Conservation (phyloP, 2,888 invertebrate genomes). For the Ormyrus labotus region DNA sequence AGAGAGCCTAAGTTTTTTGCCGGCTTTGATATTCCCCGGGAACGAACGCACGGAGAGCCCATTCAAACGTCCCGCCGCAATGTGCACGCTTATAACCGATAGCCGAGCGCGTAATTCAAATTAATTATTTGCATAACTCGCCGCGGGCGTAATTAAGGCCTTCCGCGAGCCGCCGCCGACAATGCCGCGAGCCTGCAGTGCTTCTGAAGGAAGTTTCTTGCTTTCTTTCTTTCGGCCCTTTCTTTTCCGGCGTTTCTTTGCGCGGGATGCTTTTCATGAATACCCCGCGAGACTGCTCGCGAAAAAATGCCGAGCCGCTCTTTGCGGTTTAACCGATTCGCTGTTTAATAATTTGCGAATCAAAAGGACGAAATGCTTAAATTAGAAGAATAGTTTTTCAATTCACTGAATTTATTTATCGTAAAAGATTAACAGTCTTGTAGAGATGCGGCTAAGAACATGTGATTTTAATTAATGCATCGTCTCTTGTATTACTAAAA, state of each 20-base stretch:
- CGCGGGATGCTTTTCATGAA: not conserved
- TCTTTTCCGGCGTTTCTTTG: conserved; percentile 1
- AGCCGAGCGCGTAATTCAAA: conserved; percentile 62
- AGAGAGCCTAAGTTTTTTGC: conserved; percentile 12
- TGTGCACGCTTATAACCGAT: conserved; percentile 10
- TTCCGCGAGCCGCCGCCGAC: conserved; percentile 23
- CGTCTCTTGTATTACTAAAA: too few relatives aligned
- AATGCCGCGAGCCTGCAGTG: not conserved
- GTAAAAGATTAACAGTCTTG: too few relatives aligned
- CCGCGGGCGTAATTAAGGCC: conserved; percentile 47
- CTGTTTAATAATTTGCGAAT: too few relatives aligned
- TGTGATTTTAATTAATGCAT: too few relatives aligned
- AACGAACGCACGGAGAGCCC: conserved; percentile 12
- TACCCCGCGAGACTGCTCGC: too few relatives aligned
- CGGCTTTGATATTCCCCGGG: conserved; percentile 39
- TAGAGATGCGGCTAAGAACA: too few relatives aligned
- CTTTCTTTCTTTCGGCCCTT: not conserved
- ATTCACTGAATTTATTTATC: too few relatives aligned
- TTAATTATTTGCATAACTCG: conserved; percentile 69
- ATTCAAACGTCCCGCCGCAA: conserved; percentile 52
- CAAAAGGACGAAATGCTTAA: too few relatives aligned
- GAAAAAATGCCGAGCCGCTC: not conserved
- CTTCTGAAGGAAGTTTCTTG: too few relatives aligned
- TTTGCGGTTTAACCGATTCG: too few relatives aligned
- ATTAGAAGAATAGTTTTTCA: too few relatives aligned